Evolutionary conservation across 1,140 invertebrate genomes (phyloP).

Genomic region (Pseudomyrmex gracilis): DNA sequence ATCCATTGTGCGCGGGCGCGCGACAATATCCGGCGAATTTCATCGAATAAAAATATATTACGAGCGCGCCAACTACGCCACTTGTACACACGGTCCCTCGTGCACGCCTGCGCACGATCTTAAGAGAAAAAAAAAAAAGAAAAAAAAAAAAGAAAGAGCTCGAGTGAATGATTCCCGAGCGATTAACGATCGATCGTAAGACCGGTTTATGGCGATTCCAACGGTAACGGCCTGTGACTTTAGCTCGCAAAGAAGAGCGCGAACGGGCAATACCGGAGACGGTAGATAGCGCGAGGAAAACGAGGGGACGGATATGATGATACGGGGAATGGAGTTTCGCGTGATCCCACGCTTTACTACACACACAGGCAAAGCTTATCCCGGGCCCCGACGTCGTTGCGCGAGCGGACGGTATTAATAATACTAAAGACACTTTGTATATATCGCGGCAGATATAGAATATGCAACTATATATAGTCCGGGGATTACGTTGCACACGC

Average conservation of each 20-base stretch:
- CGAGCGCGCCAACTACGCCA: too few relatives aligned
- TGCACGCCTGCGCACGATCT: too few relatives aligned
- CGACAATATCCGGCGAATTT: slow-evolving; percentile 1
- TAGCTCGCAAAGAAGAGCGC: slow-evolving; percentile 15
- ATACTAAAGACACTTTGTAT: slow-evolving; percentile 75
- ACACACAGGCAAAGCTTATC: slow-evolving; percentile 70
- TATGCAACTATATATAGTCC: slow-evolving; percentile 39
- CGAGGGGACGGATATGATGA: background rate
- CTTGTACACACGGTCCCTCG: too few relatives aligned
- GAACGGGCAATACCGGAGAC: slow-evolving; percentile 25
- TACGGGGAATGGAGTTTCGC: slow-evolving; percentile 21
- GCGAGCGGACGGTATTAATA: slow-evolving; percentile 74
- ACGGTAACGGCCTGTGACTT: slow-evolving; percentile 53
- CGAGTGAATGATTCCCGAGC: slow-evolving; percentile 30
- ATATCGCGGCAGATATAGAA: slow-evolving; percentile 63
- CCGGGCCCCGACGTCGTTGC: slow-evolving; percentile 49
- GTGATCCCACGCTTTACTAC: slow-evolving; percentile 68
- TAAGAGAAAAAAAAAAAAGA: background rate
- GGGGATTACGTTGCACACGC: slow-evolving; percentile 62
- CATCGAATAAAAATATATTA: background rate
- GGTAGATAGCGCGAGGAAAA: background rate
- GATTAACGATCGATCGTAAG: slow-evolving; percentile 43
- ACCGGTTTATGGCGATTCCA: slow-evolving; percentile 47
- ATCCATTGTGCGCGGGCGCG: background rate
- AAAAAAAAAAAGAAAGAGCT: background rate